Evolutionary conservation across 2,113 vertebrate species (phyloP).

Genomic region (Macaca fascicularis): DNA sequence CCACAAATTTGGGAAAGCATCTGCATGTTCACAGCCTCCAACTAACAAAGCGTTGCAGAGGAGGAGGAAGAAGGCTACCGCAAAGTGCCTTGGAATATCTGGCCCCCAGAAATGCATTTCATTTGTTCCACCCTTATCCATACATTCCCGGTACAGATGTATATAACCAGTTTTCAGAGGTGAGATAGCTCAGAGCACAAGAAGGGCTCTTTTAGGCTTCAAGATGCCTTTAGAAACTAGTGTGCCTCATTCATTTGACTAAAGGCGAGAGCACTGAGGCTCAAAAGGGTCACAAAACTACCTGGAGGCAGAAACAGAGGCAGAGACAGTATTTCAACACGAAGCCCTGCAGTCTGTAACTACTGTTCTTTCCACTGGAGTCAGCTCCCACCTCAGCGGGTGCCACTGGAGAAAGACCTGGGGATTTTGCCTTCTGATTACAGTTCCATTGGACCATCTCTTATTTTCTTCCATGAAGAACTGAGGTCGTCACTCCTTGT

Average conservation of each 20-base stretch:
- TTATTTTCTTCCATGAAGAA: neutral
- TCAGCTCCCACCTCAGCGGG: too few species aligned
- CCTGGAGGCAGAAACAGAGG: neutral
- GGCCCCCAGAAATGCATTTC: neutral
- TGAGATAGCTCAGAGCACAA: neutral
- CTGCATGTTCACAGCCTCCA: accelerated
- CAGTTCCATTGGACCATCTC: accelerated
- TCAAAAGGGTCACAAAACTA: neutral
- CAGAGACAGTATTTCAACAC: neutral
- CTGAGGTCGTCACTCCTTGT: neutral
- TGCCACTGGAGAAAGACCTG: neutral
- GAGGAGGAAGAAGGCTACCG: too few species aligned
- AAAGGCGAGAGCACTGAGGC: neutral
- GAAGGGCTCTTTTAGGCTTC: neutral
- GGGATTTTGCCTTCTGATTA: neutral
- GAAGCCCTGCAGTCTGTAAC: too few species aligned
- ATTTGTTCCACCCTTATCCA: neutral
- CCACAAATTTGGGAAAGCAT: accelerated
- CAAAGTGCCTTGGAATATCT: accelerated
- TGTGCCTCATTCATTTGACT: accelerated
- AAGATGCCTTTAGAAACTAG: neutral
- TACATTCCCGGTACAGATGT: neutral
- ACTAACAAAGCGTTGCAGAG: neutral
- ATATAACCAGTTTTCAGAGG: neutral
- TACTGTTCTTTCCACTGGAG: neutral